Evolutionary conservation across 2,113 vertebrate species (phyloP).

Genomic region (Cepphus grylle): DNA sequence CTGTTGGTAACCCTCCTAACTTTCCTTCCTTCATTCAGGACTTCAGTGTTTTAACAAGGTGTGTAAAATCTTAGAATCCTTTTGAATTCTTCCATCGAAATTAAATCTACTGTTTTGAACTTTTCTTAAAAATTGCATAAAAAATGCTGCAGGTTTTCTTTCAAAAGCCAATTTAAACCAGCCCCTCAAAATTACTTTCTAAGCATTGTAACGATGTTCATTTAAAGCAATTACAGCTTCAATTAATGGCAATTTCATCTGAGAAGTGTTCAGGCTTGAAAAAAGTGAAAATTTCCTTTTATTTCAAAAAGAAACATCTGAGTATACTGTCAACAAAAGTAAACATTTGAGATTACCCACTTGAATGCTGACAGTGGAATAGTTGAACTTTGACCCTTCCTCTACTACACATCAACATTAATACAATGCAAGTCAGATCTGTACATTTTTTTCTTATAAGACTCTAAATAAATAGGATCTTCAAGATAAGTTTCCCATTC

Average conservation of each 20-base stretch:
- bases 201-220: not conserved
- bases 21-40: not conserved
- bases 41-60: not conserved
- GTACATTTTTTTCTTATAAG: not conserved
- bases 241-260: conserved; percentile 28
- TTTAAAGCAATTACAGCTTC: conserved; percentile 20
- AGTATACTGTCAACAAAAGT: not conserved
- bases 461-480: not conserved
- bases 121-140: not conserved
- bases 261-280: not conserved
- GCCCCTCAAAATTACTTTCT: not conserved
- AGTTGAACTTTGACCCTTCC: not conserved
- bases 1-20: not conserved
- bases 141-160: not conserved
- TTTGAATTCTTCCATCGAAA: not conserved
- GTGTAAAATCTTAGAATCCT: not conserved
- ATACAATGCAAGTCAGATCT: not conserved
- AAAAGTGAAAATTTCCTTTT: not conserved
- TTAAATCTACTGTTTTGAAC: not conserved
- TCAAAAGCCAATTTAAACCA: not conserved
- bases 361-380: not conserved
- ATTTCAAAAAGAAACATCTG: not conserved
- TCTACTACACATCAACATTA: not conserved
- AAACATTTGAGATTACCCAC: not conserved
- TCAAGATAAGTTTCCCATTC: not conserved